Base-by-base conservation (phyloP, 92 coral and sea anemone species). In the Paragorgia papillata region DNA sequence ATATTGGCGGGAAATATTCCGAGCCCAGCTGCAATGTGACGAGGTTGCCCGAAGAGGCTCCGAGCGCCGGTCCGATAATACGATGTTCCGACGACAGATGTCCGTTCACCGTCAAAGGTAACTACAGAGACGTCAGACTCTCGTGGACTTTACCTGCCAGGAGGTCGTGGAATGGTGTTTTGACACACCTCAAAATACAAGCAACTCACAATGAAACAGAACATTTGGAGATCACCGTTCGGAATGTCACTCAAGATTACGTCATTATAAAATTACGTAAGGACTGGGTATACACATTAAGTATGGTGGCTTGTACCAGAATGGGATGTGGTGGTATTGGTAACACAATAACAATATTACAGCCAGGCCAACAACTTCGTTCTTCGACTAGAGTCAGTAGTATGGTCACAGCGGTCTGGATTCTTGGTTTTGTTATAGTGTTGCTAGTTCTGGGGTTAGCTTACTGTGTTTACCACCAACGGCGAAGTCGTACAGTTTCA, bases 301-400 rank as follows among this genome's bases (percentile, higher is more conserved):
- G 53, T 15, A 46, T 46, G 53, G 53, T 46, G 2, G 53, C 53
- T 6, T 46, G 53, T 46, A 46, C 53, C n/a, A 46, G 53, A 46
- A 46, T 46, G 53, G 53, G 53, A n/a, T 46, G 53, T 15, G 53
- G 53, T 7, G 53, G 53, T 46, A 46, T 46, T 46, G 53, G 53
- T 46, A 46, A 46, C 53, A 46, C 53, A 6, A 46, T 46, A 46
- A 46, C n/a, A 7, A 2, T 46, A n/a, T 15, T 15, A 15, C 53
- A 46, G 15, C n/a, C 15, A 15, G 2, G 9, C 14, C 12, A 46
- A 10, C 10, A 4, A 37, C 6, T 10, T 15, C 7, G 15, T 6
- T n/a, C 14, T 6, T n/a, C 7, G n/a, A 2, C n/a, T 7, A 2
- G 2, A 15, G 15, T 9, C 2, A 15, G 53, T 15, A 46, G 14